Conservation (phyloP, 2,888 invertebrate species). For the Lamproptera curius region DNA sequence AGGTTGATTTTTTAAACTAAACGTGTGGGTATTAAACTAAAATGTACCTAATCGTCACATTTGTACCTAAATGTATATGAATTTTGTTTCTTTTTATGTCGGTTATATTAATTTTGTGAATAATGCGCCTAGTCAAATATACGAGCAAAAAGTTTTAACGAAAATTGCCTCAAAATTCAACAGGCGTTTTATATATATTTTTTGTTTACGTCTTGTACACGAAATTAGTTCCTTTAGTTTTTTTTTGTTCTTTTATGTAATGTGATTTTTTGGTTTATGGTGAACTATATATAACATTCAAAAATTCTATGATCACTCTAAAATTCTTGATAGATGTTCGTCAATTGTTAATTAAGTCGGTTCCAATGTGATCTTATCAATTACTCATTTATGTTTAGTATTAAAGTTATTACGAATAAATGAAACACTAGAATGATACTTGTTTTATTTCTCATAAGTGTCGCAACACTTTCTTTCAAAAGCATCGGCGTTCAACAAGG, state of each 20-base stretch:
- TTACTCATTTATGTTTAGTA: slow-evolving; percentile 9
- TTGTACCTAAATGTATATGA: slow-evolving; percentile 10
- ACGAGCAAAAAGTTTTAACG: background rate
- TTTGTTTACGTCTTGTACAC: slow-evolving; percentile 5
- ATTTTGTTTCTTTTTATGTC: background rate
- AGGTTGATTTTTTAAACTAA: too few species aligned
- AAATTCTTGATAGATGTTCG: slow-evolving; percentile 1
- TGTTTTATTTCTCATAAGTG: too few species aligned
- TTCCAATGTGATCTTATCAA: slow-evolving; percentile 20
- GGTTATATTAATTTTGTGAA: background rate
- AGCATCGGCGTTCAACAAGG: too few species aligned
- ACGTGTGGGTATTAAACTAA: background rate
- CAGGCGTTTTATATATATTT: background rate
- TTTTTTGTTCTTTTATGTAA: background rate
- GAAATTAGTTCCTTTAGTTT: slow-evolving; percentile 16
- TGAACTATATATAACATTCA: background rate
- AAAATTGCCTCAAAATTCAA: background rate
- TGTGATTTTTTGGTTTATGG: slow-evolving; percentile 1
- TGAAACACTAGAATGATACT: background rate
- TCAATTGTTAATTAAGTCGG: slow-evolving; percentile 17
- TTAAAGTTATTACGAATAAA: slow-evolving; percentile 1
- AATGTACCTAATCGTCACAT: slow-evolving; percentile 4
- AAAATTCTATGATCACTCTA: background rate
- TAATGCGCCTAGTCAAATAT: slow-evolving; percentile 6
- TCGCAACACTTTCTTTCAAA: too few species aligned